Evolutionary conservation across 2,797 vertebrate species (phyloP).

Genomic region (Danio tinwini): DNA sequence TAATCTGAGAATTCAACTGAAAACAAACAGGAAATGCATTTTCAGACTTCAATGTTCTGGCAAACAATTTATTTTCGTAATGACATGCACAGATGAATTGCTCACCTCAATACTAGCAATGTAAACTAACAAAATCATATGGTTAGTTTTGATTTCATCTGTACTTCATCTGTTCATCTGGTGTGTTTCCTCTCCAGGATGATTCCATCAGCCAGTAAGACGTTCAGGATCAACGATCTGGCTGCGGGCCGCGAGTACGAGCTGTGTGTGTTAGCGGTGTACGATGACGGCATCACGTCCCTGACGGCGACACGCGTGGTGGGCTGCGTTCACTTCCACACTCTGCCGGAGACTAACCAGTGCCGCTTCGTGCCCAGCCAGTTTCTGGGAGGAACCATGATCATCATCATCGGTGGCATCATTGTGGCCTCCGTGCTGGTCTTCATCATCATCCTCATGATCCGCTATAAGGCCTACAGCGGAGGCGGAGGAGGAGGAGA

Average conservation of each 20-base stretch:
- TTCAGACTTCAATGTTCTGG: too few relatives aligned
- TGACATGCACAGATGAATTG: too few relatives aligned
- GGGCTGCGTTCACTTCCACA: conserved; percentile 92
- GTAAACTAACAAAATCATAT: too few relatives aligned
- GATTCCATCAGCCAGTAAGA: conserved; percentile 91
- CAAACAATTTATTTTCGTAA: too few relatives aligned
- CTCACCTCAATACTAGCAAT: too few relatives aligned
- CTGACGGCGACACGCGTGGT: conserved; percentile 87
- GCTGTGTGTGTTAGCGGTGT: conserved; percentile 88
- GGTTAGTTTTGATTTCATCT: too few relatives aligned
- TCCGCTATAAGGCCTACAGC: conserved; percentile 91
- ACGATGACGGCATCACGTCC: conserved; percentile 89
- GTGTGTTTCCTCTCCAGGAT: conserved; percentile 75
- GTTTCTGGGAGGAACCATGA: conserved; percentile 88
- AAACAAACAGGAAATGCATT: too few relatives aligned
- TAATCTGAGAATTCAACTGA: too few relatives aligned
- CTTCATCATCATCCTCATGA: conserved; percentile 96
- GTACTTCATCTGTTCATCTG: too few relatives aligned
- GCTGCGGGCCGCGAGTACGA: conserved; percentile 89
- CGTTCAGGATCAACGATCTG: conserved; percentile 90
- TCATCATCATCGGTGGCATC: conserved; percentile 87
- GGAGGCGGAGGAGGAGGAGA: conserved; percentile 72
- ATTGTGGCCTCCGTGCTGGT: conserved; percentile 89
- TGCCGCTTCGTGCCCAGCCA: conserved; percentile 89
- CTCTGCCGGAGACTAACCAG: conserved; percentile 81